Percentiles rank a stretch among this genome's conserved stretches.
Evolutionary conservation across 2,113 vertebrate genomes (phyloP).

Genomic region (Pelvicachromis taeniatus): DNA sequence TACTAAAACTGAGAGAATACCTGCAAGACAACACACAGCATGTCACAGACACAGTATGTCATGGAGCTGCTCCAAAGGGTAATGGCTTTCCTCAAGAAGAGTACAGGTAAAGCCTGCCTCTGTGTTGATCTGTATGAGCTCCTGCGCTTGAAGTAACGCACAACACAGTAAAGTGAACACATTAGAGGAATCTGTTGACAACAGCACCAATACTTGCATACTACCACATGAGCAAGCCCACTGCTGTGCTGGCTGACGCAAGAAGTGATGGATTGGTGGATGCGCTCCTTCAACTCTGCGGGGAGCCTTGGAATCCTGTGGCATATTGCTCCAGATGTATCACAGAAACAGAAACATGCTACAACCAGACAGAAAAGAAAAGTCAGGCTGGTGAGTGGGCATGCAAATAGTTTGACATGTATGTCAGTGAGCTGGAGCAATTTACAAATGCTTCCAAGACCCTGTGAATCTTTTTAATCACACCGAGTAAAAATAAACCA

Average conservation of each 20-base stretch:
- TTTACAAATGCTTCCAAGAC: background rate
- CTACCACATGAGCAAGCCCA: background rate
- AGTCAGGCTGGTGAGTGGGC: background rate
- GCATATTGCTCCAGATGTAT: background rate
- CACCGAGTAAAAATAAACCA: background rate
- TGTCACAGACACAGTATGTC: background rate
- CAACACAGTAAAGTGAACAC: background rate
- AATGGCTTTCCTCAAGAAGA: background rate
- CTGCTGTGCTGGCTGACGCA: background rate
- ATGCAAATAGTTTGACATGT: background rate
- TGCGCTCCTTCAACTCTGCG: background rate
- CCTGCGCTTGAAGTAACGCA: background rate
- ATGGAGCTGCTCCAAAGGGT: background rate
- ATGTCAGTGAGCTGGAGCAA: background rate
- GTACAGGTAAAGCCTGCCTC: background rate
- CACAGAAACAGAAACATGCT: background rate
- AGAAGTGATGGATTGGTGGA: background rate
- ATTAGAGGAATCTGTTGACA: background rate
- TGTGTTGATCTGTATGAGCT: background rate
- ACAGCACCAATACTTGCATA: background rate
- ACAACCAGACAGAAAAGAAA: background rate
- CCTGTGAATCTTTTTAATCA: background rate
- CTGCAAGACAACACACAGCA: background rate
- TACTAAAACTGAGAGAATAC: background rate
- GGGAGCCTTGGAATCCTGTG: background rate